Evolutionary conservation across 30 jellyfish, hydroid and myxozoan genomes (phyloP), one percentile per base, ranked within the genome.

Genomic region (Turritopsis dohrnii): DNA sequence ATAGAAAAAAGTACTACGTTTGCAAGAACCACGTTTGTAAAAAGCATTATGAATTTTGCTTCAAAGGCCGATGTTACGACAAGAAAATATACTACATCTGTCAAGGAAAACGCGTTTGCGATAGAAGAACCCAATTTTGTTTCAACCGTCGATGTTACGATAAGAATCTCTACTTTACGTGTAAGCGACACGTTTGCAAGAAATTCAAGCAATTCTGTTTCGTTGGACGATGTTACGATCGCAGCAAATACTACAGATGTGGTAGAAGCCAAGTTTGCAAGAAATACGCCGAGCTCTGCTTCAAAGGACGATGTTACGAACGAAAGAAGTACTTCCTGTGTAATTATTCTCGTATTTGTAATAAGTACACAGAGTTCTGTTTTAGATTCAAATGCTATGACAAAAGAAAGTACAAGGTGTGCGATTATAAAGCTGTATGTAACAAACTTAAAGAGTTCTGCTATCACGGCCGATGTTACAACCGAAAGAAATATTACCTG

Each of bases 141-240:
- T 27, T 69, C 77, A 69, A 69, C 28, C 31, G 77, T n/a, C 77
- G 30, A 69, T 69, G 77, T 27, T 69, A 69, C 77, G 31, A n/a
- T 27, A 69, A 27, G 30, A 69, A 69, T 0, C 31, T 69, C 77
- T 69, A 69, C 77, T 69, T 69, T 19, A 27, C 30, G 31, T 69
- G 77, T 0, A 69, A 69, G 30, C 30, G 77, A 27, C 28, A 69
- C 19, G 77, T 69, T 27, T 69, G 77, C 77, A 69, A 69, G 31
- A 23, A 1, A 19, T n/a, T 7, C 4, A 69, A 27, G 9, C 77
- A 69, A 69, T 69, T 69, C 77, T 69, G 77, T 69, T 69, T 69
- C 77, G 30, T 23, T n/a, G 77, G 77, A 69, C 28, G 31, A 23
- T 69, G 77, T 19, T 19, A 69, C 22, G 31, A n/a, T 69, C 28